Evolutionary conservation across 2,797 vertebrate genomes (phyloP).

Genomic region (Rousettus madagascariensis): DNA sequence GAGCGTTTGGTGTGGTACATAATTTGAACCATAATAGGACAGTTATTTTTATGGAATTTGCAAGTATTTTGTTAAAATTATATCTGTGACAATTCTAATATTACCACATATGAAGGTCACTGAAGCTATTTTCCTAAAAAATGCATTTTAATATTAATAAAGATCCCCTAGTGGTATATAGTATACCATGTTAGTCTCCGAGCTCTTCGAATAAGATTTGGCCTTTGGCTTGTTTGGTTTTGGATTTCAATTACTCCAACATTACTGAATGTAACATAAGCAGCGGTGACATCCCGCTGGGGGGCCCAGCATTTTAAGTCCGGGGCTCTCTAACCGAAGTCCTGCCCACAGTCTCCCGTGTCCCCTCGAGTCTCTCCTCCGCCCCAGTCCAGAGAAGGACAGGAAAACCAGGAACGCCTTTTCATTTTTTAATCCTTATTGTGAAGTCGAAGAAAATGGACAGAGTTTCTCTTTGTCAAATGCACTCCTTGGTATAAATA

Average conservation of each 20-base stretch:
- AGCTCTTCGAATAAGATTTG: slow-evolving; percentile 42
- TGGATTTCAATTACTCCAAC: slow-evolving; percentile 72
- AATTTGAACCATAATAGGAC: not conserved
- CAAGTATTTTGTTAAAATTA: slow-evolving; percentile 59
- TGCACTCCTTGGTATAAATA: not conserved
- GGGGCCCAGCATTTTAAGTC: not conserved
- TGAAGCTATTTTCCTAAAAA: slow-evolving; percentile 75
- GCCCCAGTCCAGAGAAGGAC: too few relatives aligned
- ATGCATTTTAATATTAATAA: slow-evolving; percentile 58
- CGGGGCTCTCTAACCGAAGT: accelerated
- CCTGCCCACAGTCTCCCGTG: not conserved
- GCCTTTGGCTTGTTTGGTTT: slow-evolving; percentile 68
- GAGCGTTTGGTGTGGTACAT: not conserved
- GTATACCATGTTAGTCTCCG: not conserved
- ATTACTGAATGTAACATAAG: slow-evolving; percentile 56
- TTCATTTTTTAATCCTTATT: not conserved
- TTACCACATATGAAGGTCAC: slow-evolving; percentile 62
- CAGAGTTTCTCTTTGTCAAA: not conserved
- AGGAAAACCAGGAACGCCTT: not conserved
- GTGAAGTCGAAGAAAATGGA: not conserved
- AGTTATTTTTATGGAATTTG: not conserved
- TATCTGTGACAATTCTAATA: slow-evolving; percentile 60
- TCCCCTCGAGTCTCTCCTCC: accelerated
- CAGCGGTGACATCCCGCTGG: slow-evolving; percentile 53
- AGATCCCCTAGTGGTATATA: not conserved